Evolutionary conservation across 1,140 invertebrate genomes (phyloP).

Genomic region (Drosophila prosaltans): DNA sequence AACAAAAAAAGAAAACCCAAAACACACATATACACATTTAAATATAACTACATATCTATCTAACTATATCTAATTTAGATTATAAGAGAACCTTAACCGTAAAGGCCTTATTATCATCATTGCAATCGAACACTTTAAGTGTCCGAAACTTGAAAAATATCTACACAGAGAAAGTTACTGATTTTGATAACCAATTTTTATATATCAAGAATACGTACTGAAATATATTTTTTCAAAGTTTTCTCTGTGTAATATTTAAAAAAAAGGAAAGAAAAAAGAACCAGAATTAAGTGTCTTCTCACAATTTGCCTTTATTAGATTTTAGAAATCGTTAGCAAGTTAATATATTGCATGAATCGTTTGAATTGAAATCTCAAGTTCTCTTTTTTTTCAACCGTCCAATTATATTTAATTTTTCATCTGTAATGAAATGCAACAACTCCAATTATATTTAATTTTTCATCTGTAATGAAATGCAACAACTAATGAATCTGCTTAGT

Average conservation of each 20-base stretch:
- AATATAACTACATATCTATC: slow-evolving; percentile 25
- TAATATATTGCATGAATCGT: slow-evolving; percentile 35
- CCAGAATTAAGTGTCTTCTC: slow-evolving; percentile 66
- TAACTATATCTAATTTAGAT: slow-evolving; percentile 35
- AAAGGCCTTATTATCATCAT: slow-evolving; percentile 50
- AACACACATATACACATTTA: slow-evolving; percentile 14
- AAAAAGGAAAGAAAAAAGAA: slow-evolving; percentile 4
- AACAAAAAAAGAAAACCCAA: slow-evolving; percentile 17
- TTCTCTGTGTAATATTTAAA: slow-evolving; percentile 1
- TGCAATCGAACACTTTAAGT: neutral
- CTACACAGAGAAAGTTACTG: neutral
- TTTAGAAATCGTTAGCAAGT: slow-evolving; percentile 75
- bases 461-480: slow-evolving; percentile 32
- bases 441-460: slow-evolving; percentile 50
- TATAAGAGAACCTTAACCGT: slow-evolving; percentile 36
- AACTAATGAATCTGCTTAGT: slow-evolving; percentile 70
- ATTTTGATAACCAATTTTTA: no score
- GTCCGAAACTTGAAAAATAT: neutral
- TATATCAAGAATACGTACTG: no score
- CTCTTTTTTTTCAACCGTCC: slow-evolving; percentile 42
- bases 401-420: slow-evolving; percentile 47
- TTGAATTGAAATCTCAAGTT: slow-evolving; percentile 37
- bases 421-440: slow-evolving; percentile 41
- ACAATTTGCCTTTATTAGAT: slow-evolving; percentile 80
- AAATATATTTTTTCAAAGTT: neutral